Percentiles rank a stretch among this genome's conserved stretches.
Evolutionary conservation across 2,113 vertebrate species (phyloP).

Genomic region (Otis tarda): DNA sequence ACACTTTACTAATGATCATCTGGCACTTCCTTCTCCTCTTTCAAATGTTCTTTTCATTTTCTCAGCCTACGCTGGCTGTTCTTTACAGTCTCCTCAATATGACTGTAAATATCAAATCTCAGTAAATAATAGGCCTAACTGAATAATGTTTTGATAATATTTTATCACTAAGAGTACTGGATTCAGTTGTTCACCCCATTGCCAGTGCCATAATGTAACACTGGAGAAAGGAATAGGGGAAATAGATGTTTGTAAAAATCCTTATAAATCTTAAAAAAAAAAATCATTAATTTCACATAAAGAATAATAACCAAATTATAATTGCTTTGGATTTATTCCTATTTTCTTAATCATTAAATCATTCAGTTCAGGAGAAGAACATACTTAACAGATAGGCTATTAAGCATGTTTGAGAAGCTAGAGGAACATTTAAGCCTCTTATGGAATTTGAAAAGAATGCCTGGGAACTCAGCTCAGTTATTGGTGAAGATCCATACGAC

Average conservation of each 20-base stretch:
- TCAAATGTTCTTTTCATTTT: not conserved
- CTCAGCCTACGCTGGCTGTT: not conserved
- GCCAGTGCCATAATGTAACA: not conserved
- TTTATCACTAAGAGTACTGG: not conserved
- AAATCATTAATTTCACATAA: not conserved
- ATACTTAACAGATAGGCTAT: not conserved
- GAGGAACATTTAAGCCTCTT: rapidly evolving
- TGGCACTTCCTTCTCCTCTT: not conserved
- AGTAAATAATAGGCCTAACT: not conserved
- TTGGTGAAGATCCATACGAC: not conserved
- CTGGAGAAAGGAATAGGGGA: not conserved
- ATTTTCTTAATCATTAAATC: not conserved
- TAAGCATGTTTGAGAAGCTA: not conserved
- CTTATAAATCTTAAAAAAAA: not conserved
- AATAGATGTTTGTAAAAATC: not conserved
- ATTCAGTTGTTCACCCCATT: not conserved
- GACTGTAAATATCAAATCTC: not conserved
- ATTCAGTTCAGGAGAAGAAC: not conserved
- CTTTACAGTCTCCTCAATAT: not conserved
- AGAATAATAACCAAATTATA: not conserved
- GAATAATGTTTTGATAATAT: not conserved
- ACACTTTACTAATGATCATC: not conserved
- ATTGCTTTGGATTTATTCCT: not conserved
- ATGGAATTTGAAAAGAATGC: not conserved
- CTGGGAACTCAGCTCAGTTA: not conserved